A percentile compares a stretch with the other conserved stretches of the same genome.
phyloP scores from a whole-genome alignment of 2,888 invertebrate species.

The Hypomecis atomaria region DNA sequence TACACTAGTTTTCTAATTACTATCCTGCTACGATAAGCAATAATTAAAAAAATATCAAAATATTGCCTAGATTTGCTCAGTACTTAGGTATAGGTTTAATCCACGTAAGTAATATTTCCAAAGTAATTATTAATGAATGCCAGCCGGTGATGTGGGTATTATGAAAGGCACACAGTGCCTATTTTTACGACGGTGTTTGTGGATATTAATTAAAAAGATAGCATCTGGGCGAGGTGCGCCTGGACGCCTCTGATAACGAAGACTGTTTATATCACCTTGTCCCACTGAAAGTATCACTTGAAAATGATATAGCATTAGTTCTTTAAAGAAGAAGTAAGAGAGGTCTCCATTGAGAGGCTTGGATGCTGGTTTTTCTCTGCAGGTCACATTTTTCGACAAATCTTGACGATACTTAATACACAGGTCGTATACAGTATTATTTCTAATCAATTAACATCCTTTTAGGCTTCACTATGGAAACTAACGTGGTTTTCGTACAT shows the following conservation, averaged over 20 bases:
- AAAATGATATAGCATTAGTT: too few species aligned
- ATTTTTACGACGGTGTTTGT: conserved; percentile 65
- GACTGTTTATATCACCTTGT: conserved; percentile 15
- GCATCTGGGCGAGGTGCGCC: conserved; percentile 59
- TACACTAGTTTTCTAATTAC: too few species aligned
- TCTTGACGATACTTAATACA: too few species aligned
- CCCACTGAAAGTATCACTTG: not conserved
- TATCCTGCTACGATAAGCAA: too few species aligned
- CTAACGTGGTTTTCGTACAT: too few species aligned
- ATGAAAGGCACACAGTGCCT: conserved; percentile 36
- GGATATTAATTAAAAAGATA: conserved; percentile 72
- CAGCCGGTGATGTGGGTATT: conserved; percentile 44
- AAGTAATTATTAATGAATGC: conserved; percentile 38
- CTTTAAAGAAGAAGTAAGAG: too few species aligned
- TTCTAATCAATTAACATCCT: too few species aligned
- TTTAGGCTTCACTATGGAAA: too few species aligned
- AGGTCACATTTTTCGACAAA: too few species aligned
- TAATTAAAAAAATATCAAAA: not conserved
- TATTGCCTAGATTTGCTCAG: not conserved
- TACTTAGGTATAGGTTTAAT: not conserved
- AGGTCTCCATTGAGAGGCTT: too few species aligned
- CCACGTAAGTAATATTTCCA: conserved; percentile 1
- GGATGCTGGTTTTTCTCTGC: too few species aligned
- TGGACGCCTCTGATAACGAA: conserved; percentile 48
- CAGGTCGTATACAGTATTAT: too few species aligned